Evolutionary conservation across 2,797 vertebrate genomes (phyloP).

Genomic region (Labroides dimidiatus): DNA sequence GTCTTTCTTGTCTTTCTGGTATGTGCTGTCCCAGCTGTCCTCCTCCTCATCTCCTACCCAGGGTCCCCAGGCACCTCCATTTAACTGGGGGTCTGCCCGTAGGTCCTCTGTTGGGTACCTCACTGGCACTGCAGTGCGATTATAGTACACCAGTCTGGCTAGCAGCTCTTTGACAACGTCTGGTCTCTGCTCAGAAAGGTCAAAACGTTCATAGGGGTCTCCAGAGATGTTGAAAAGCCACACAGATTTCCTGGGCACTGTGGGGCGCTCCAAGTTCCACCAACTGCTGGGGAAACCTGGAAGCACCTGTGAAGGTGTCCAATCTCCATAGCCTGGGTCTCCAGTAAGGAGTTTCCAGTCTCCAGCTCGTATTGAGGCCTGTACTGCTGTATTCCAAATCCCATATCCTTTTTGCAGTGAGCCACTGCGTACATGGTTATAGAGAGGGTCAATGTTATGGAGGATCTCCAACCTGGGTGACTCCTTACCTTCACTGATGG

Average conservation of each 20-base stretch:
- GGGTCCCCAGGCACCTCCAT: slow-evolving; percentile 95
- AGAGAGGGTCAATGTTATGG: slow-evolving; percentile 97
- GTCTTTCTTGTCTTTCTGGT: slow-evolving; percentile 79
- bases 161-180: slow-evolving; percentile 92
- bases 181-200: slow-evolving; percentile 89
- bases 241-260: slow-evolving; percentile 83
- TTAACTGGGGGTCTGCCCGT: slow-evolving; percentile 91
- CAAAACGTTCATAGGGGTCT: slow-evolving; percentile 92
- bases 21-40: slow-evolving; percentile 82
- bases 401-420: slow-evolving; percentile 90
- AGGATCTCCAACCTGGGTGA: slow-evolving; percentile 94
- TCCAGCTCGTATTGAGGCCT: slow-evolving; percentile 93
- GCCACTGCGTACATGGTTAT: slow-evolving; percentile 90
- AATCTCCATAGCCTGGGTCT: slow-evolving; percentile 95
- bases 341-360: slow-evolving; percentile 98
- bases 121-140: slow-evolving; percentile 94
- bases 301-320: slow-evolving; percentile 94
- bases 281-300: slow-evolving; percentile 92
- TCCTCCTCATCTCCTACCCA: slow-evolving; percentile 93
- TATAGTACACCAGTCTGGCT: slow-evolving; percentile 90
- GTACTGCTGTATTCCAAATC: slow-evolving; percentile 96
- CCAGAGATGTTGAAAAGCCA: slow-evolving; percentile 98
- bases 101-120: slow-evolving; percentile 94
- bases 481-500: slow-evolving; percentile 93
- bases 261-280: slow-evolving; percentile 96